A percentile compares a stretch with the other conserved stretches of the same genome.
Evolutionary conservation across 2,797 vertebrate species (phyloP).

Genomic region (Spheniscus humboldti): DNA sequence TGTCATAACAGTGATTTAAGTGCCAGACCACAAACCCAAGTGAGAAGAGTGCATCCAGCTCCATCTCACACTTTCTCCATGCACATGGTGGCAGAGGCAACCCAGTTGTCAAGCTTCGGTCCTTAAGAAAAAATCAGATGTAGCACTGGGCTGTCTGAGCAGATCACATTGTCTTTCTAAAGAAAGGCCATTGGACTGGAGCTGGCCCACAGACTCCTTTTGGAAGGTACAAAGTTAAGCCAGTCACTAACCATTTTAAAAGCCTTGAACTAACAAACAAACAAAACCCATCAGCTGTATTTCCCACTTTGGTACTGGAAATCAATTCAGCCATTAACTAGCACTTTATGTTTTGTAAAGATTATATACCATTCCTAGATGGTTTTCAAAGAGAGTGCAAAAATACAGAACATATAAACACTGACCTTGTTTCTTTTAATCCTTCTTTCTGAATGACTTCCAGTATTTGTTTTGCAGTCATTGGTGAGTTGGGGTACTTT

Average conservation of each 20-base stretch:
- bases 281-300: not conserved
- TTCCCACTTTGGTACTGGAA: not conserved
- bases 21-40: not conserved
- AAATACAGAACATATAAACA: slow-evolving; percentile 36
- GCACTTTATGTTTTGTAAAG: not conserved
- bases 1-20: not conserved
- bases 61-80: not conserved
- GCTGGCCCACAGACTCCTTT: not conserved
- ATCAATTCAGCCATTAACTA: not conserved
- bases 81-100: not conserved
- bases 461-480: slow-evolving; percentile 86
- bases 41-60: not conserved
- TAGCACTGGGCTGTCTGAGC: not conserved
- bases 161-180: not conserved
- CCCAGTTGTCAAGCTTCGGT: not conserved
- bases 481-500: slow-evolving; percentile 84
- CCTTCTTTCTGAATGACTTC: slow-evolving; percentile 88
- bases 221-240: not conserved
- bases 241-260: not conserved
- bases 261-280: not conserved
- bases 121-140: not conserved
- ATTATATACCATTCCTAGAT: not conserved
- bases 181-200: not conserved
- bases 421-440: slow-evolving; percentile 86
- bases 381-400: not conserved